phyloP scores from a whole-genome alignment of 2,113 vertebrate species.

The Myodes glareolus region DNA sequence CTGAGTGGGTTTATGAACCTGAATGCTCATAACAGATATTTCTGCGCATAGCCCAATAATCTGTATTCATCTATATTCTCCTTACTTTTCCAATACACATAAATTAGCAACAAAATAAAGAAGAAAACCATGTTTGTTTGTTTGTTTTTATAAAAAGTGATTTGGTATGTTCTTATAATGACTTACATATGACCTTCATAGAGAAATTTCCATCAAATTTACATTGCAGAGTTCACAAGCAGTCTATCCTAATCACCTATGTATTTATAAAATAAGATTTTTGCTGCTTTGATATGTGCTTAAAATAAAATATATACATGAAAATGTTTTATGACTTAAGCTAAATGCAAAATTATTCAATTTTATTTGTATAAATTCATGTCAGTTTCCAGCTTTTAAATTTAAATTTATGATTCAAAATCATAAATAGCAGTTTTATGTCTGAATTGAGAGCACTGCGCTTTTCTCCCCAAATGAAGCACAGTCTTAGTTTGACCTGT shows the following conservation, averaged over 20 bases:
- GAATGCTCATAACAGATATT: background rate
- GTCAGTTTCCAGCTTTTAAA: constrained; percentile 67
- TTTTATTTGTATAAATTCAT: background rate
- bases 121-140: background rate
- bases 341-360: background rate
- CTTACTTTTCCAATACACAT: background rate
- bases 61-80: background rate
- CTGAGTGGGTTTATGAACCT: too few relatives aligned
- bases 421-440: background rate
- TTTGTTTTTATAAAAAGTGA: background rate
- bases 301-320: background rate
- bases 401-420: constrained; percentile 50
- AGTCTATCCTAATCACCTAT: background rate
- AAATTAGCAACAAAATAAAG: background rate
- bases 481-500: constrained; percentile 40
- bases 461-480: constrained; percentile 72
- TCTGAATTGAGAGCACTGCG: constrained; percentile 18
- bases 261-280: background rate
- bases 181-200: background rate
- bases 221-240: background rate
- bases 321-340: constrained; percentile 40
- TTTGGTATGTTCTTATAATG: background rate
- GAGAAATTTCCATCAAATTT: background rate
- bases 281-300: background rate
- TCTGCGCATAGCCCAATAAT: background rate